Percentiles rank a stretch among this genome's conserved stretches.
These are phyloP conservation scores for Sardinella longiceps DNA, from an alignment of 2,797 vertebrate genomes.

Conservation along the genomic window DNA sequence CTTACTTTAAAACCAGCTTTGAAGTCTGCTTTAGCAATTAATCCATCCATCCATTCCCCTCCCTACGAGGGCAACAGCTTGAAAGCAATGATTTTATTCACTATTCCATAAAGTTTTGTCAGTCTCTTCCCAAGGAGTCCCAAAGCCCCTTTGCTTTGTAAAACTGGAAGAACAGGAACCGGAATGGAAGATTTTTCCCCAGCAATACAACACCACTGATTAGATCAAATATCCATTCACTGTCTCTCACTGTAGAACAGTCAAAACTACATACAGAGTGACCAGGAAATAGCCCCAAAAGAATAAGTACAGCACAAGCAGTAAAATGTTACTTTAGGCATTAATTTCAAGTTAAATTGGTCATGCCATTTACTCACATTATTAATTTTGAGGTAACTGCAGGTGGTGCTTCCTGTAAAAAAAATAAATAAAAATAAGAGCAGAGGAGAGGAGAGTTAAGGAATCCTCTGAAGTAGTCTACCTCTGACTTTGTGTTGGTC, in stretches of 20 bases:
- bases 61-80: neutral
- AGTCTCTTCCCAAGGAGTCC: neutral
- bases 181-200: neutral
- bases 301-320: no score
- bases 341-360: neutral
- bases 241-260: neutral
- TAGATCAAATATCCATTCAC: constrained; percentile 8
- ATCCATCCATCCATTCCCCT: neutral
- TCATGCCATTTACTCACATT: neutral
- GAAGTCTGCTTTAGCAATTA: neutral
- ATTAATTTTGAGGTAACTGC: neutral
- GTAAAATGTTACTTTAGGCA: neutral
- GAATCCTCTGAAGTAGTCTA: no score
- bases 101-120: neutral
- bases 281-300: neutral
- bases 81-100: neutral
- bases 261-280: neutral
- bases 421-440: no score
- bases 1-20: neutral
- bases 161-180: constrained; percentile 11
- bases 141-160: neutral
- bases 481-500: no score
- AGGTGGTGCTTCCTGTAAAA: neutral
- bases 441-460: no score
- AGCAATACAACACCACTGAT: neutral